Base-by-base conservation (phyloP, 2,113 vertebrate genomes). In the Daphoenositta chrysoptera region DNA sequence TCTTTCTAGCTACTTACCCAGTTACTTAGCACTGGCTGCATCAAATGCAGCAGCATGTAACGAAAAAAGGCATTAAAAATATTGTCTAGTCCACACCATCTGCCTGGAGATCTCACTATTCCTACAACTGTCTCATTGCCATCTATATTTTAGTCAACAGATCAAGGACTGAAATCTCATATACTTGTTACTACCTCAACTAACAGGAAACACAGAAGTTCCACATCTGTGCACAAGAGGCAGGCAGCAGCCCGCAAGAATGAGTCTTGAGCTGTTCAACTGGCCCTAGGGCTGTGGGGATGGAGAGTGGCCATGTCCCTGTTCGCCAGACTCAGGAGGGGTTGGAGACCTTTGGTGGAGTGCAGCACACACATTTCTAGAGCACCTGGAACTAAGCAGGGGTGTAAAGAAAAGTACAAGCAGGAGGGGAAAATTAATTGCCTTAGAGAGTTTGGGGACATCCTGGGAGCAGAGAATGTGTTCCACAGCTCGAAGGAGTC, bases 251-350 rank as follows among this genome's bases (percentile, higher is more conserved):
- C 27, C 40, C 31, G n/a, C 31, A 56, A 24, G 17, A 63, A 88
- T 15, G 16, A 10, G 27, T 30, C 63, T 54, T 31, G 33, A 75
- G 82, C 35, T 63, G 35, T 27, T 84, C 44, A 44, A 9, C 20
- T 23, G 31, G 44, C 3, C 17, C n/a, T 18, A 18, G 0, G 1
- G 69, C 51, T 47, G 28, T 26, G 12, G n/a, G 19, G 64, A 65
- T 35, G 17, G 40, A 87, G 31, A 73, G 11, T 2, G 9, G 7
- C 54, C 14, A 12, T 8, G 20, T 15, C 39, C 19, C 37, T 1
- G 0, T 26, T 18, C 23, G 23, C 51, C 66, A 37, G 9, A 27
- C 37, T 51, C 48, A 47, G 35, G 27, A 64, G n/a, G 15, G 12
- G 35, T 39, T 39, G 61, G 6, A 76, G 57, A 19, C 30, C 45